Percentiles rank a stretch among this genome's conserved stretches.
Conservation (phyloP, 2,113 vertebrate species). For the Dasypus novemcinctus region DNA sequence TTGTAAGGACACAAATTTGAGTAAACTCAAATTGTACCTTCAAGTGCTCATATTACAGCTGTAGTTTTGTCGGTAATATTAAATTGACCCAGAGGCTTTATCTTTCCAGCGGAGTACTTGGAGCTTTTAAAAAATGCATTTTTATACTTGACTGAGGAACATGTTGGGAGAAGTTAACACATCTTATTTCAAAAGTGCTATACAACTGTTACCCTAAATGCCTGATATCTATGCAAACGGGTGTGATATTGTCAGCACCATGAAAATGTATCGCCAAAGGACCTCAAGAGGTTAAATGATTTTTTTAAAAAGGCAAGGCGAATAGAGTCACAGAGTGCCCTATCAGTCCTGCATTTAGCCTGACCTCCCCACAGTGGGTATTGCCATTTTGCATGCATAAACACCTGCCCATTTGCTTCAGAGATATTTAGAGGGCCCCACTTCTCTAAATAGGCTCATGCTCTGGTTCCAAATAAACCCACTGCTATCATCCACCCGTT, state of each 20-base stretch:
- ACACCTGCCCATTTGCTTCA: background rate
- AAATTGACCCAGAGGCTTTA: slow-evolving; percentile 21
- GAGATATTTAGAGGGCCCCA: background rate
- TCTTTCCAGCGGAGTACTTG: background rate
- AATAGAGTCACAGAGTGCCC: background rate
- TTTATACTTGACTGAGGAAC: slow-evolving; percentile 22
- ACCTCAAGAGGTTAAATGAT: background rate
- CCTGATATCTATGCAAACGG: background rate
- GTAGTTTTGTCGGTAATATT: slow-evolving; percentile 28
- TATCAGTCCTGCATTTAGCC: background rate
- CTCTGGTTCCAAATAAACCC: slow-evolving; percentile 14
- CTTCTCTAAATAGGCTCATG: background rate
- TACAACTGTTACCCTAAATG: background rate
- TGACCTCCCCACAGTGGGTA: fast-evolving
- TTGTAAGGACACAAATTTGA: slow-evolving; percentile 63
- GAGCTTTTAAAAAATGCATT: slow-evolving; percentile 14
- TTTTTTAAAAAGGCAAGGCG: slow-evolving; percentile 5
- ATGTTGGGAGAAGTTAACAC: background rate
- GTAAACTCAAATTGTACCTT: slow-evolving; percentile 47
- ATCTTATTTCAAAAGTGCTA: slow-evolving; percentile 16
- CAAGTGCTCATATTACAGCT: slow-evolving; percentile 31
- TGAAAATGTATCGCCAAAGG: background rate
- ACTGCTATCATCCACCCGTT: background rate
- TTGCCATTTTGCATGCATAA: background rate
- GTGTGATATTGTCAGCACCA: background rate